These are phyloP conservation scores for Brachionus rotundiformis DNA, from an alignment of 1,140 invertebrate genomes.

Conservation along the genomic window DNA sequence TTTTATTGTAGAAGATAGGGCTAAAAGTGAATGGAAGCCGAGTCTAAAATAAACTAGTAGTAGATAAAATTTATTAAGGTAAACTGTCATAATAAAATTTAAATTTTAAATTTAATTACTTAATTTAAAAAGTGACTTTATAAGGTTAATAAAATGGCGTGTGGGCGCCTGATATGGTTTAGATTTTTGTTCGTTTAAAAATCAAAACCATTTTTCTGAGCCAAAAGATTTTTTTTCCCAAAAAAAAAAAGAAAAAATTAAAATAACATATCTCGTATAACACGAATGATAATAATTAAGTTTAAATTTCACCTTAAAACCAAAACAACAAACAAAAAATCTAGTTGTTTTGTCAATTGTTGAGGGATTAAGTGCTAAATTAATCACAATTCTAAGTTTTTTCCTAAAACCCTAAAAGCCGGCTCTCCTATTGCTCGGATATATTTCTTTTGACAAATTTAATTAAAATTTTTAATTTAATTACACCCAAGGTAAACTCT, in stretches of 20 bases:
- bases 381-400: constrained; percentile 18
- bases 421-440: too few relatives aligned
- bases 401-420: neutral
- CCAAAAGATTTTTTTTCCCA: too few relatives aligned
- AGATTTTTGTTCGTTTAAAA: too few relatives aligned
- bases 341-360: constrained; percentile 2
- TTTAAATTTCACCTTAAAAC: constrained; percentile 25
- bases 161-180: too few relatives aligned
- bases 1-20: neutral
- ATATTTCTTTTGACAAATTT: neutral
- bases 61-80: neutral
- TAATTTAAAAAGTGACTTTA: constrained; percentile 5
- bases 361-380: neutral
- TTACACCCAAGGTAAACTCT: constrained; percentile 1
- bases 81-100: constrained; percentile 41
- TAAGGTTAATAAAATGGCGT: neutral
- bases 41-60: neutral
- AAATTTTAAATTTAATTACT: constrained; percentile 33
- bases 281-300: constrained; percentile 19
- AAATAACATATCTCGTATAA: constrained; percentile 28
- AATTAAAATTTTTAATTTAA: constrained; percentile 20
- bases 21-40: constrained; percentile 8
- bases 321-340: constrained; percentile 7
- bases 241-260: neutral
- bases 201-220: too few relatives aligned